Percentiles rank a stretch among this genome's conserved stretches.
Conservation (phyloP, 2,888 invertebrate species). For the Girardia tigrina region DNA sequence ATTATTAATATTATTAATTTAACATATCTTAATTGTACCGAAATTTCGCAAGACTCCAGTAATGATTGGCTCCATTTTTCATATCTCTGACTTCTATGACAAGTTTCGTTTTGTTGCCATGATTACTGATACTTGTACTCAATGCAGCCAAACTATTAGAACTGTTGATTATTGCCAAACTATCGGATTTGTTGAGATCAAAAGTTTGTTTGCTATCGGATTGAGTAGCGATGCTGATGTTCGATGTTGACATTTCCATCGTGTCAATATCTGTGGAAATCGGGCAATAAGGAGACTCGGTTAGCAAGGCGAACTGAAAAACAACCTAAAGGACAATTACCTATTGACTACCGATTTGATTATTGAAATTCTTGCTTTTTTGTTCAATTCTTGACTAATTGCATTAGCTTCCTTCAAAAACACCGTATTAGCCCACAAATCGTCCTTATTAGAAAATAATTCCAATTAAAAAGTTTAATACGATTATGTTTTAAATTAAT, state of each 20-base stretch:
- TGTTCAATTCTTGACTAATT: conserved; percentile 93
- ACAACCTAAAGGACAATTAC: too few relatives aligned
- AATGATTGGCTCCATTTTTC: conserved; percentile 96
- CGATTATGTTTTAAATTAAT: too few relatives aligned
- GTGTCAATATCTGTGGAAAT: conserved; percentile 68
- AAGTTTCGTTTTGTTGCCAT: conserved; percentile 72
- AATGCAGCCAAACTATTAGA: conserved; percentile 33
- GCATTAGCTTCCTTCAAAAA: conserved; percentile 99
- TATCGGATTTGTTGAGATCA: conserved; percentile 10
- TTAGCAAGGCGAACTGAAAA: conserved; percentile 92
- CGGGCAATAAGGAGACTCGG: conserved; percentile 91
- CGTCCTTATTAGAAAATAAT: conserved; percentile 58
- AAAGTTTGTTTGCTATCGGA: conserved; percentile 20
- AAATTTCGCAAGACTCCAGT: conserved; percentile 94
- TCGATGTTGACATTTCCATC: conserved; percentile 38
- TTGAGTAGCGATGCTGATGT: conserved; percentile 21
- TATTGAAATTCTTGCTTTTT: conserved; percentile 60
- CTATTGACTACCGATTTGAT: conserved; percentile 31
- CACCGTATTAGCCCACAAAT: conserved; percentile 98
- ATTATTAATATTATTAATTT: too few relatives aligned
- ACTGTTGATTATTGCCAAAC: conserved; percentile 38
- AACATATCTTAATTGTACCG: conserved; percentile 57
- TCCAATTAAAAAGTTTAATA: conserved; percentile 25
- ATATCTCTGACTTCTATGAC: conserved; percentile 96
- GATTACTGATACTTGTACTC: conserved; percentile 38